phyloP scores from a whole-genome alignment of 2,888 invertebrate species.

The Tridacna crocea region DNA sequence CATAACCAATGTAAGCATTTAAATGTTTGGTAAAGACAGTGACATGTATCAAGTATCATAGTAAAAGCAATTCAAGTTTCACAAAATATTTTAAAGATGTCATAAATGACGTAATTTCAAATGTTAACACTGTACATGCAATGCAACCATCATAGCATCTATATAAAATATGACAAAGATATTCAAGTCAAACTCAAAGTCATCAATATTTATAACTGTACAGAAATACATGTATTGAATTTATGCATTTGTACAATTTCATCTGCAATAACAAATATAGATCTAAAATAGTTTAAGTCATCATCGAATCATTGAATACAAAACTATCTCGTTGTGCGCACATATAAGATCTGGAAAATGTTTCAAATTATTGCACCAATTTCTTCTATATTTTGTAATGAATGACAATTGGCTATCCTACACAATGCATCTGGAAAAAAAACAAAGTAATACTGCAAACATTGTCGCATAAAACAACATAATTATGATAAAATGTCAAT shows the following conservation, averaged over 20 bases:
- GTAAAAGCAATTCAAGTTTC: not conserved
- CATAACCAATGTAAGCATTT: slow-evolving; percentile 3
- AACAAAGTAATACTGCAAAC: slow-evolving; percentile 13
- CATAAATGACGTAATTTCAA: slow-evolving; percentile 1
- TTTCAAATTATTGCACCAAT: slow-evolving; percentile 6
- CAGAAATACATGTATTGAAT: not conserved
- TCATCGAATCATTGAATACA: not conserved
- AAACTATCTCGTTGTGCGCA: not conserved
- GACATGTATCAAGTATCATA: not conserved
- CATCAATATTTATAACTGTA: not conserved
- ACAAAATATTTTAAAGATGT: slow-evolving; percentile 1
- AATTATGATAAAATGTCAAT: not conserved
- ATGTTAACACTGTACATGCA: slow-evolving; percentile 23
- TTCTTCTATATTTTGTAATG: not conserved
- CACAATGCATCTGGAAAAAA: slow-evolving; percentile 8
- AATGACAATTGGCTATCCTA: not conserved
- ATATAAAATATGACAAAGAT: slow-evolving; percentile 19
- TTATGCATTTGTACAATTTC: not conserved
- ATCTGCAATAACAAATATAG: slow-evolving; percentile 13
- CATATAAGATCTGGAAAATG: slow-evolving; percentile 8
- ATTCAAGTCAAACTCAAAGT: slow-evolving; percentile 4
- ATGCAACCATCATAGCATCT: slow-evolving; percentile 10
- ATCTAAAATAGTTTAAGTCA: not conserved
- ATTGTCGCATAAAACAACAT: not conserved
- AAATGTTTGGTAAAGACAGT: slow-evolving; percentile 17